Base-by-base conservation (phyloP, 2,797 vertebrate species). In the Neosalanx taihuensis region DNA sequence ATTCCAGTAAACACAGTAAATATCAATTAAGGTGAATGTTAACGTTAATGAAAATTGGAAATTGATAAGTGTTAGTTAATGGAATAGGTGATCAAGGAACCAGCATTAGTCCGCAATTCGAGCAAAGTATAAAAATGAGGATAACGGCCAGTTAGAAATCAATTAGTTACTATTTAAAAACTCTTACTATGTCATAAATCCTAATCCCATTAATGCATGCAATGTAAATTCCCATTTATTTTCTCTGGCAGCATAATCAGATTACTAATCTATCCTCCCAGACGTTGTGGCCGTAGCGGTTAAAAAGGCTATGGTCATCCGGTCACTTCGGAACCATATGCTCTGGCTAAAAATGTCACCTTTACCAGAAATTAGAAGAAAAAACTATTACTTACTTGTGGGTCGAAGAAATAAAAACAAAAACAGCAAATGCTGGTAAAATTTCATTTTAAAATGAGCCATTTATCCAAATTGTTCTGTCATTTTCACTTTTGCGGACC, bases 371-470 rank as follows among this genome's bases (percentile, higher is more conserved):
- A 41, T 5, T 7, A 33, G 1, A 33, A 37, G 4, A 67, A 9
- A 13, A 13, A 9, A 58, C 31, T 5, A 33, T 51, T 37, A 81
- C 91, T 91, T 84, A 95, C 94, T 74, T 82, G 93, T 86, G 61
- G 90, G 80, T 72, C 83, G 85, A 20, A 92, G 63, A 76, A 88
- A 79, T 61, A 88, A 85, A 82, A 85, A 67, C 69, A 88, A 87
- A 76, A 87, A 58, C 73, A 90, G 81, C 87, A 82, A 75, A 1
- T n/a, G 78, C 72, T 58, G 87, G 76, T 51, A 51, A 72, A 56
- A 12, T 77, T 89, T 93, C 91, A 90, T 85, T 84, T 86, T 87
- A 77, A 86, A 85, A 71, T 84, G 83, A 35, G 80, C 89, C 93
- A 94, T 94, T 90, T 90, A 93, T 90, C 81, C 70, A 33, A 33